phyloP scores from a whole-genome alignment of 1,140 invertebrate species.

The Subanguina moxae region DNA sequence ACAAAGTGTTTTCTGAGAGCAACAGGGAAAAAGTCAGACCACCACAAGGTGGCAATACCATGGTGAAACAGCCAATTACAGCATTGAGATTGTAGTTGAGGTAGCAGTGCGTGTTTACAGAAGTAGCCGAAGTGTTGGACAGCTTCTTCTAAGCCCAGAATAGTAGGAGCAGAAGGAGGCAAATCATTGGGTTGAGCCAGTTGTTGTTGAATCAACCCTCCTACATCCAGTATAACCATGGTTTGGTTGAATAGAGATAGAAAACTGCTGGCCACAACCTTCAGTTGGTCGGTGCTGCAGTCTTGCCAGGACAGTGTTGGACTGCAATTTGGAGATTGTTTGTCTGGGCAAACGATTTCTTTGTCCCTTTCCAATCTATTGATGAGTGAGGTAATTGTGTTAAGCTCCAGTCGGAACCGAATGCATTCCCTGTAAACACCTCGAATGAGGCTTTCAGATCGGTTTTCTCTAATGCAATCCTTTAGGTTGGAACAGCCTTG shows the following conservation, averaged over 20 bases:
- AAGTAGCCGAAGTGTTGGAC: slow-evolving; percentile 37
- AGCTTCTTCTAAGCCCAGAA: slow-evolving; percentile 26
- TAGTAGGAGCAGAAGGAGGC: not conserved
- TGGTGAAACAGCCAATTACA: slow-evolving; percentile 33
- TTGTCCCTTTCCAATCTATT: slow-evolving; percentile 10
- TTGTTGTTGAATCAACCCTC: not conserved
- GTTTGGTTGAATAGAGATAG: slow-evolving; percentile 11
- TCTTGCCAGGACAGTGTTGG: not conserved
- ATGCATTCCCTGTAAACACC: slow-evolving; percentile 14
- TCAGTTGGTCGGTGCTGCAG: slow-evolving; percentile 10
- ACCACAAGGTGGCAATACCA: slow-evolving; percentile 18
- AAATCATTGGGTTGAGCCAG: not conserved
- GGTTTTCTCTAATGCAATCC: not conserved
- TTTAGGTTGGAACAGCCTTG: not conserved
- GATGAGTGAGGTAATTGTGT: slow-evolving; percentile 6
- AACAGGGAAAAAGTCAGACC: slow-evolving; percentile 31
- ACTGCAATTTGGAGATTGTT: not conserved
- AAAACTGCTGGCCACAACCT: slow-evolving; percentile 10
- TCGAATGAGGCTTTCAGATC: slow-evolving; percentile 3
- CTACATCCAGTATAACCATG: not conserved
- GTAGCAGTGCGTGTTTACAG: slow-evolving; percentile 17
- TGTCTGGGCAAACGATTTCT: not conserved
- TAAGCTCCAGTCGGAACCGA: slow-evolving; percentile 13
- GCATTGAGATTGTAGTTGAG: slow-evolving; percentile 17
- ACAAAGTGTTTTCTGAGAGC: slow-evolving; percentile 26